Conservation (phyloP, 2,113 vertebrate genomes). For the Puffinus mauretanicus region DNA sequence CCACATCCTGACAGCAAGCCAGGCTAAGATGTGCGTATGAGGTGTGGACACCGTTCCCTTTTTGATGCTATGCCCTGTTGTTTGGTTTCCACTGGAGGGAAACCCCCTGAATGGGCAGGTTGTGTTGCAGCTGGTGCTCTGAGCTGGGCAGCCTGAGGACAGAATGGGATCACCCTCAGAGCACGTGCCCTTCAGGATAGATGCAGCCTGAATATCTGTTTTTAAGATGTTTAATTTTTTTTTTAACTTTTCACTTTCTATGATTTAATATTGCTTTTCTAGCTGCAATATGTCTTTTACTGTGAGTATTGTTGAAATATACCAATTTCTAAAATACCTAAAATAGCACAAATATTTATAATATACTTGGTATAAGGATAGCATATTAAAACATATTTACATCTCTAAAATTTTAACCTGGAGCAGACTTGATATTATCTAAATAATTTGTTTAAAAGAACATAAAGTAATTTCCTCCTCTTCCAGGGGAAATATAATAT, state of each 20-base stretch:
- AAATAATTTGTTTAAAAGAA: conserved; percentile 21
- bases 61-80: not conserved
- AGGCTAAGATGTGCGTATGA: not conserved
- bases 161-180: not conserved
- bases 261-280: not conserved
- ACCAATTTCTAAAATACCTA: not conserved
- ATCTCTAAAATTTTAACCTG: conserved; percentile 21
- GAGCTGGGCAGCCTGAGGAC: not conserved
- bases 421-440: conserved; percentile 21
- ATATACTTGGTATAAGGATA: not conserved
- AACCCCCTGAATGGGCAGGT: not conserved
- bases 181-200: not conserved
- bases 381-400: not conserved
- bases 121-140: not conserved
- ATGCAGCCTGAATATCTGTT: not conserved
- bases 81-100: not conserved
- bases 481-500: not conserved
- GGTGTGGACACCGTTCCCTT: not conserved
- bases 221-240: not conserved
- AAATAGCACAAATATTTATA: not conserved
- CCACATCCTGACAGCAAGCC: not conserved
- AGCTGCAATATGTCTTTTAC: not conserved
- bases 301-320: not conserved
- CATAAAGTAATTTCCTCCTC: not conserved
- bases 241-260: not conserved